Conservation (phyloP, 1,140 invertebrate species). For the Euglossa dilemma region DNA sequence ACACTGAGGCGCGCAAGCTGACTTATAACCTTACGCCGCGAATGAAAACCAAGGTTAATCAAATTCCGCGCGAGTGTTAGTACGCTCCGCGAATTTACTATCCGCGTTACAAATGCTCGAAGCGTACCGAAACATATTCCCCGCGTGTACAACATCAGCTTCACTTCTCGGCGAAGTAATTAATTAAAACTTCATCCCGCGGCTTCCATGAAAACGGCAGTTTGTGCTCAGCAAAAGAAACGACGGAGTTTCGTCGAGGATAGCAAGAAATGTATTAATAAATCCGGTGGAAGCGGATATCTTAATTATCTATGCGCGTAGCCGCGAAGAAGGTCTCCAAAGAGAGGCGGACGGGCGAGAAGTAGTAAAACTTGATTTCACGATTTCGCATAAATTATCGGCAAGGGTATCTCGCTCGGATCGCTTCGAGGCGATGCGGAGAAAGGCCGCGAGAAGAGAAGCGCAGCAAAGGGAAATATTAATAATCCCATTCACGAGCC, state of each 20-base stretch:
- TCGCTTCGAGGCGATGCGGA: constrained; percentile 49
- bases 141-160: too few relatives aligned
- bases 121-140: too few relatives aligned
- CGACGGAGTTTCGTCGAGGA: constrained; percentile 12
- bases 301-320: constrained; percentile 64
- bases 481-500: constrained; percentile 72
- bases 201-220: constrained; percentile 7
- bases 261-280: constrained; percentile 62
- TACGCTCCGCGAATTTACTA: too few relatives aligned
- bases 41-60: too few relatives aligned
- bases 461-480: constrained; percentile 64
- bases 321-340: constrained; percentile 43
- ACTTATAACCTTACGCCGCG: too few relatives aligned
- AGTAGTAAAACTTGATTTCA: constrained; percentile 75
- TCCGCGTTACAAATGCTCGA: too few relatives aligned
- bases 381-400: constrained; percentile 75
- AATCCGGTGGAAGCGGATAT: constrained; percentile 62
- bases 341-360: constrained; percentile 60
- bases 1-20: too few relatives aligned
- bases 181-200: constrained; percentile 7
- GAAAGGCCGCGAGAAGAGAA: constrained; percentile 52
- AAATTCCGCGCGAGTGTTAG: too few relatives aligned
- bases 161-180: not conserved
- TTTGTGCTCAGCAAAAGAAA: not conserved
- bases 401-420: constrained; percentile 57